A percentile compares a stretch with the other conserved stretches of the same genome.
Conservation (phyloP, 2,113 vertebrate genomes). For the Herpetotheres cachinnans region DNA sequence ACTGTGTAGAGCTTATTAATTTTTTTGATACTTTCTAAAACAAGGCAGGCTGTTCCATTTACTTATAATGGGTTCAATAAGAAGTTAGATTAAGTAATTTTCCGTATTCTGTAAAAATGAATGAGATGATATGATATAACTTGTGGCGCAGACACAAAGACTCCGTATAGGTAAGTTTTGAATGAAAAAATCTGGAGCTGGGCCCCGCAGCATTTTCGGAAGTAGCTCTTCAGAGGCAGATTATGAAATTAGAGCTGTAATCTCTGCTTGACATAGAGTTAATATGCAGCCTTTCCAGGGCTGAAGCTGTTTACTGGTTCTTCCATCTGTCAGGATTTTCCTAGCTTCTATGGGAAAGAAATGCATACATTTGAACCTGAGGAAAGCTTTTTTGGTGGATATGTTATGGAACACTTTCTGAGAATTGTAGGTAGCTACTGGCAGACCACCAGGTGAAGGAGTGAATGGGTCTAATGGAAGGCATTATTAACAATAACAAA, state of each 20-base stretch:
- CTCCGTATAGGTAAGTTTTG: neutral
- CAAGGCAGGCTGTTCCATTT: neutral
- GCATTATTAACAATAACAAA: neutral
- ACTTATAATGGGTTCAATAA: neutral
- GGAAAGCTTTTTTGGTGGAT: neutral
- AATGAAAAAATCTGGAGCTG: neutral
- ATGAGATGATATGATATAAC: neutral
- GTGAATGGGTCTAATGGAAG: neutral
- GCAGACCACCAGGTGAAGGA: neutral
- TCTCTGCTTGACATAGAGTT: constrained; percentile 40
- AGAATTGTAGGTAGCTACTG: neutral
- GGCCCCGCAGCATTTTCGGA: neutral
- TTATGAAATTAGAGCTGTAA: constrained; percentile 54
- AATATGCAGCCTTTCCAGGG: constrained; percentile 38
- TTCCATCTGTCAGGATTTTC: constrained; percentile 49
- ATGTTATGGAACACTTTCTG: neutral
- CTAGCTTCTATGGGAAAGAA: neutral
- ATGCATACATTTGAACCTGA: neutral
- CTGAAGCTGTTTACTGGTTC: constrained; percentile 37
- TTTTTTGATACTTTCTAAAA: neutral
- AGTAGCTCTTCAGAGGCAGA: constrained; percentile 32
- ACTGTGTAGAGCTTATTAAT: neutral
- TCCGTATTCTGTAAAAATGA: neutral
- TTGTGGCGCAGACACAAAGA: neutral
- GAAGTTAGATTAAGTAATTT: neutral